phyloP scores from a whole-genome alignment of 2,888 invertebrate species.

The Gonocerus acuteangulatus region DNA sequence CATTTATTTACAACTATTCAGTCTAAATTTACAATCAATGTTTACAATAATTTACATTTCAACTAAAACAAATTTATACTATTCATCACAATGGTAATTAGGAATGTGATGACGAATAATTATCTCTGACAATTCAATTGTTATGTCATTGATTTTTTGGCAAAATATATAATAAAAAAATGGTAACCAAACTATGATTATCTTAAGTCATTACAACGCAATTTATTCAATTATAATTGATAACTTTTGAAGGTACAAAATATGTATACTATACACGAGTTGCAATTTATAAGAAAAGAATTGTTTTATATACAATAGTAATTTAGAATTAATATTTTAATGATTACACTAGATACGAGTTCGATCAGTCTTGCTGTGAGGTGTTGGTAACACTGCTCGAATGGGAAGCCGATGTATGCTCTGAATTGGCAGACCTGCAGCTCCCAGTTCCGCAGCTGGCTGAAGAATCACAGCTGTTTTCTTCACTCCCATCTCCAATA shows the following conservation, averaged over 20 bases:
- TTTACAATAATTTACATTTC: conserved; percentile 16
- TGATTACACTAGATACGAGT: too few species aligned
- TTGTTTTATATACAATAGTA: not conserved
- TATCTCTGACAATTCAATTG: not conserved
- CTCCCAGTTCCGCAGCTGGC: conserved; percentile 6
- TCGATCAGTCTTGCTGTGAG: conserved; percentile 14
- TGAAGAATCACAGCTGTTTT: conserved; percentile 29
- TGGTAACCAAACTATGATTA: conserved; percentile 5
- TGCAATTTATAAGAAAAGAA: conserved; percentile 5
- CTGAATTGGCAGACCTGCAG: not conserved
- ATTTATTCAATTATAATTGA: conserved; percentile 1
- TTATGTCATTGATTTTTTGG: not conserved
- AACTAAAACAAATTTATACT: not conserved
- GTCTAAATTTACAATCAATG: conserved; percentile 3
- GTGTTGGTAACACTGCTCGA: conserved; percentile 1
- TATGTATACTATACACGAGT: conserved; percentile 1
- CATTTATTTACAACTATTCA: conserved; percentile 22
- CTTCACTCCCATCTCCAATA: conserved; percentile 18
- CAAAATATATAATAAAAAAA: conserved; percentile 2
- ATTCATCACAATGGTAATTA: conserved; percentile 7
- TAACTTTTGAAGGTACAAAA: not conserved
- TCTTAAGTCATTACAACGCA: not conserved
- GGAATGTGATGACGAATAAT: conserved; percentile 17
- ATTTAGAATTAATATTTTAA: not conserved
- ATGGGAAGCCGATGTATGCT: not conserved